Evolutionary conservation across 2,888 invertebrate species (phyloP), one percentile per base, ranked within the genome.

Genomic region (Morpho helenor): DNA sequence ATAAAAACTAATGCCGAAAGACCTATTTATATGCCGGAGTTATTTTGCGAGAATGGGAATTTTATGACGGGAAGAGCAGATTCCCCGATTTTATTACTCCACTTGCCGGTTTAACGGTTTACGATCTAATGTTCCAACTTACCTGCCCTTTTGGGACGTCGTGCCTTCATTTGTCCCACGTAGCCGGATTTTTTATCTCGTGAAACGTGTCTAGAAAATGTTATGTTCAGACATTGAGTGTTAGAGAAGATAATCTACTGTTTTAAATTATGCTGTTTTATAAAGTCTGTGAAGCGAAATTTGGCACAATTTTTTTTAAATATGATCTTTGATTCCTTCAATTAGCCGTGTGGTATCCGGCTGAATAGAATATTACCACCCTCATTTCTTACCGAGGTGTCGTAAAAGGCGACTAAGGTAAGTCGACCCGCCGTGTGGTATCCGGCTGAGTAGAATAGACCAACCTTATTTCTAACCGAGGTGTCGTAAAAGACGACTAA

Each of bases 11-110:
- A 65, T 56, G 53, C 57, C 57, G 45, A 59, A 56, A 58, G 53
- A 60, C 63, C 66, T 71, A 68, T 68, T 69, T 70, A 68, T 66
- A 56, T 61, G 60, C 63, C 52, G 58, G 58, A 67, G 65, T 66
- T 71, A 69, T 72, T 70, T 62, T 62, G 56, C 61, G 63, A 68
- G 64, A 68, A 66, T 67, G 65, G 60, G 60, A 61, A 46, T 69
- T 73, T 74, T 73, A 72, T 69, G 70, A 66, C 63, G 55, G 63
- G 52, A 61, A 64, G 65, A 66, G 67, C 67, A 69, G 69, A 67
- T 69, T 71, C 64, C 64, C 57, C 50, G 65, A 67, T 67, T 70
- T 74, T 73, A 74, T 63, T 68, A 61, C 49, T 59, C 55, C 66
- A 66, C 66, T 71, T 68, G 63, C 63, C 57, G 60, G 64, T 63